phyloP scores from a whole-genome alignment of 2,113 vertebrate species.

The Suncus etruscus region DNA sequence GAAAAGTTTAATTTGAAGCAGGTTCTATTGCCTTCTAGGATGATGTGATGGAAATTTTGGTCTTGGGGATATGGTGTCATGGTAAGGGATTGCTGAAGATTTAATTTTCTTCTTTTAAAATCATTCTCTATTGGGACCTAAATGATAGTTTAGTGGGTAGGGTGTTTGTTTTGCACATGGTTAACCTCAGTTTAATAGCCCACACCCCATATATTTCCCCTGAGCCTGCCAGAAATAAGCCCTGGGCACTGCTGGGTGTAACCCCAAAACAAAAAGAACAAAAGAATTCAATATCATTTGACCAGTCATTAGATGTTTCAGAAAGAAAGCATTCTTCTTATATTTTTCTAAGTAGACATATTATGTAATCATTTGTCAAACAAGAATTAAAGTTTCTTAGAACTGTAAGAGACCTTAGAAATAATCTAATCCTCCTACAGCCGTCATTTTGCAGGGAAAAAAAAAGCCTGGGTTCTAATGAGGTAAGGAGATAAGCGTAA shows the following conservation, averaged over 20 bases:
- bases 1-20: background rate
- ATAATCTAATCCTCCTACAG: constrained; percentile 64
- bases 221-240: no score
- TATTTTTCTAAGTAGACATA: background rate
- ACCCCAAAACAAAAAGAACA: no score
- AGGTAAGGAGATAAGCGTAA: constrained; percentile 54
- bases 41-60: background rate
- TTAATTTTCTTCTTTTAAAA: constrained; percentile 27
- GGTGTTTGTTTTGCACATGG: no score
- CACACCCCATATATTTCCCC: no score
- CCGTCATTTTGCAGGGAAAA: constrained; percentile 50
- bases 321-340: constrained; percentile 29
- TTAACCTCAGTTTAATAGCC: no score
- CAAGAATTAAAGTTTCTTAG: constrained; percentile 72
- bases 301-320: background rate
- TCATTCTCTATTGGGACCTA: background rate
- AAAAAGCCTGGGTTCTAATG: constrained; percentile 39
- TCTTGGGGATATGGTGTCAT: background rate
- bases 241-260: no score
- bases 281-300: background rate
- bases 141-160: no score
- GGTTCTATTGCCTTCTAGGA: background rate
- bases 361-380: constrained; percentile 58
- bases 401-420: constrained; percentile 64
- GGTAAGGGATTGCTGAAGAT: background rate